Conservation (phyloP, 2,113 vertebrate genomes). For the Gopherus evgoodei region DNA sequence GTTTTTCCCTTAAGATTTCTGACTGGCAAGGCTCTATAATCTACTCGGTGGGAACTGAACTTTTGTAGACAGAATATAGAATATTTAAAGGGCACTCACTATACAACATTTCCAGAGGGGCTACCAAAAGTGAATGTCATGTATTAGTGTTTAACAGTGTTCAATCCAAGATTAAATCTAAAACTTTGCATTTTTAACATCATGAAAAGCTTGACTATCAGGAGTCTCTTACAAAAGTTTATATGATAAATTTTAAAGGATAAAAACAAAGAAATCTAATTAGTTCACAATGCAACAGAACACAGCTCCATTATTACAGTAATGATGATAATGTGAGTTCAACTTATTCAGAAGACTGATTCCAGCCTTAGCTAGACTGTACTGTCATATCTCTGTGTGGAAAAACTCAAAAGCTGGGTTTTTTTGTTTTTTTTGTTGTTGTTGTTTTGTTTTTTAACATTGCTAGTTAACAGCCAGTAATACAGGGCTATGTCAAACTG, state of each 20-base stretch:
- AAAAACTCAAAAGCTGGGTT: conserved; percentile 39
- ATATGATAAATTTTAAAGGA: neutral
- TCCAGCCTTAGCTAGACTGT: conserved; percentile 26
- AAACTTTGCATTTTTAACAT: neutral
- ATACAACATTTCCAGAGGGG: conserved; percentile 17
- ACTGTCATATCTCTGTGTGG: conserved; percentile 31
- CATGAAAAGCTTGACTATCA: neutral
- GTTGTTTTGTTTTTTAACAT: conserved; percentile 51
- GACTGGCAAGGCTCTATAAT: conserved; percentile 46
- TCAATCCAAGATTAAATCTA: neutral
- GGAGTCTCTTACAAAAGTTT: neutral
- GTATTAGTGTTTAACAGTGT: neutral
- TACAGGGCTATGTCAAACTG: conserved; percentile 67
- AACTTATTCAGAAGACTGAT: conserved; percentile 49
- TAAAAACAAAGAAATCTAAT: neutral
- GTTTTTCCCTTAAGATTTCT: conserved; percentile 67
- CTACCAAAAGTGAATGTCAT: neutral
- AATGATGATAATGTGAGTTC: conserved; percentile 31
- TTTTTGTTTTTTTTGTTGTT: no score
- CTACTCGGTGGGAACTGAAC: conserved; percentile 9
- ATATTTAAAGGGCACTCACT: conserved; percentile 30
- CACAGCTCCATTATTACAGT: neutral
- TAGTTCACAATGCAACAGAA: neutral
- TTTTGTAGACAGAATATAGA: conserved; percentile 25
- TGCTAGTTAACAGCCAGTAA: conserved; percentile 63